These are phyloP conservation scores for Hypselothyrea guttata DNA, from an alignment of 2,888 invertebrate genomes.

Conservation along the genomic window DNA sequence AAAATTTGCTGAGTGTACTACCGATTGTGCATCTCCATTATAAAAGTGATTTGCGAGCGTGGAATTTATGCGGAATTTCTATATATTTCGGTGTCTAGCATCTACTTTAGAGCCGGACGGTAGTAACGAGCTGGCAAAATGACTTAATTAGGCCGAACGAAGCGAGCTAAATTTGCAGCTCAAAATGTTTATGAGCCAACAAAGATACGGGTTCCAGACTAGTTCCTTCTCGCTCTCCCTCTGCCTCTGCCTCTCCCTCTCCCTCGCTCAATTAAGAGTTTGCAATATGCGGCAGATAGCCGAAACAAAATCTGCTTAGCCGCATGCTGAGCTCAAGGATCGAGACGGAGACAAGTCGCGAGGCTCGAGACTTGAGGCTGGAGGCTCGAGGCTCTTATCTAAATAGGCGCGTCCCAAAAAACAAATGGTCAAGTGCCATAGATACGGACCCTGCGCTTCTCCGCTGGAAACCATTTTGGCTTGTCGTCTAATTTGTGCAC, in stretches of 20 bases:
- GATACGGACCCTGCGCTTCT: slow-evolving; percentile 38
- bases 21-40: slow-evolving; percentile 49
- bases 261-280: no score
- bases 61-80: slow-evolving; percentile 61
- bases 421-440: slow-evolving; percentile 76
- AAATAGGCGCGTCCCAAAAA: slow-evolving; percentile 75
- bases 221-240: no score
- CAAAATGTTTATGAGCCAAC: slow-evolving; percentile 55
- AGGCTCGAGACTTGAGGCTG: slow-evolving; percentile 4
- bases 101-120: slow-evolving; percentile 16
- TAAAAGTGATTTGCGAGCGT: slow-evolving; percentile 70
- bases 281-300: no score
- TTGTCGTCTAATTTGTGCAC: slow-evolving; percentile 74
- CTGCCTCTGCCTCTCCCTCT: no score
- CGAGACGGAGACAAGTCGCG: neutral
- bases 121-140: slow-evolving; percentile 74
- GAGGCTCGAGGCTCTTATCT: no score
- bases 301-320: slow-evolving; percentile 21
- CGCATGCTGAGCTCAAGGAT: slow-evolving; percentile 44
- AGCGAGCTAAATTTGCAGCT: slow-evolving; percentile 30
- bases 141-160: slow-evolving; percentile 67
- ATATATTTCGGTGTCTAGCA: slow-evolving; percentile 43
- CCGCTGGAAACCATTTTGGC: slow-evolving; percentile 13
- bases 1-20: slow-evolving; percentile 9
- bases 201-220: slow-evolving; percentile 14